These are phyloP conservation scores for Sebastes taczanowskii DNA, from an alignment of 2,797 vertebrate genomes.

Conservation along the genomic window DNA sequence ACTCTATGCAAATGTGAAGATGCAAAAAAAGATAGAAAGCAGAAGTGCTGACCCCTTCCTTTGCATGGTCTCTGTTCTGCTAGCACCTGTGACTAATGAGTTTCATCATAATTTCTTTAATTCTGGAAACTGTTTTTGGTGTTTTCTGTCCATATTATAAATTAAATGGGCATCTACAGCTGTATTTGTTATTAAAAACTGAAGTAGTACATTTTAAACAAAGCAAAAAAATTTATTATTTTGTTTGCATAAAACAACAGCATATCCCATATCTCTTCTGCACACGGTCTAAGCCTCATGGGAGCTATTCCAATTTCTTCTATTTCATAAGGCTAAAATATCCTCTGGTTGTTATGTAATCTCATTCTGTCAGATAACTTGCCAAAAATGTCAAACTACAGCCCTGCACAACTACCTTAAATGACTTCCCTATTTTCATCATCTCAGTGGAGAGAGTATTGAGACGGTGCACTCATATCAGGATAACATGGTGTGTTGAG, in stretches of 20 bases:
- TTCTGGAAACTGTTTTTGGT: too few species aligned
- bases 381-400: conserved; percentile 24
- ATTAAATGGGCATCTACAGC: background rate
- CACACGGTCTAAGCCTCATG: background rate
- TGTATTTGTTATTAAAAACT: background rate
- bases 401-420: background rate
- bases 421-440: conserved; percentile 32
- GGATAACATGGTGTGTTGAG: background rate
- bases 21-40: too few species aligned
- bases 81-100: too few species aligned
- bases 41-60: too few species aligned
- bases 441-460: conserved; percentile 25
- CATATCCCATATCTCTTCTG: background rate
- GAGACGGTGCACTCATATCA: background rate
- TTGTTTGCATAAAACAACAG: background rate
- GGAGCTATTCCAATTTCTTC: background rate
- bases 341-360: conserved; percentile 11
- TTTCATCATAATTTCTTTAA: too few species aligned
- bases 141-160: too few species aligned
- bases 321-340: background rate
- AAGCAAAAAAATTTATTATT: background rate
- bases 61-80: too few species aligned
- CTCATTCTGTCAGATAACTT: background rate
- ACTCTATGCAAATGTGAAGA: too few species aligned
- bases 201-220: background rate